phyloP scores from a whole-genome alignment of 2,113 vertebrate genomes.

The Gymnobelideus leadbeateri region DNA sequence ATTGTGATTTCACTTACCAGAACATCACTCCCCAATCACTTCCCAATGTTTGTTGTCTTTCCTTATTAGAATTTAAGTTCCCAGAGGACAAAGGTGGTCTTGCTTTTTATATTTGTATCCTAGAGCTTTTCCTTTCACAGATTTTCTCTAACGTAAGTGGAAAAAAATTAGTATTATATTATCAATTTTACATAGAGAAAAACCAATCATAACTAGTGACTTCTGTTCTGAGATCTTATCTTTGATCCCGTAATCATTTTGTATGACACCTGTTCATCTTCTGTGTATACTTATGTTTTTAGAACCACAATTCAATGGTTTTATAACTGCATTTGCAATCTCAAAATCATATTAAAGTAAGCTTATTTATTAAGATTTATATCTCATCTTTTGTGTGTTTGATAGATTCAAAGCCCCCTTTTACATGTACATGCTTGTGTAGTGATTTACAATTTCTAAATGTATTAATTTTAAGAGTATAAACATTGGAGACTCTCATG shows the following conservation, averaged over 20 bases:
- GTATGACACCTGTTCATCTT: neutral
- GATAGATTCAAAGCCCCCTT: neutral
- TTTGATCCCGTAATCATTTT: neutral
- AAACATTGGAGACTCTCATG: neutral
- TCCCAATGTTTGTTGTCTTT: too few species aligned
- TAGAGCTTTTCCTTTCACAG: neutral
- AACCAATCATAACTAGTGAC: neutral
- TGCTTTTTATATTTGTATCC: neutral
- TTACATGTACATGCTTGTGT: neutral
- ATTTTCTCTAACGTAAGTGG: neutral
- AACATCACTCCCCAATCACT: too few species aligned
- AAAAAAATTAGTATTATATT: neutral
- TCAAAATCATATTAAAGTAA: neutral
- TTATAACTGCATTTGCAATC: neutral
- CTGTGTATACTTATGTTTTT: neutral
- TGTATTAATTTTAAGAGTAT: neutral
- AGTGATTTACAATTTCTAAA: constrained; percentile 37
- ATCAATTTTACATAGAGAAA: neutral
- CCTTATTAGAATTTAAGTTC: neutral
- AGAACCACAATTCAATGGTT: neutral
- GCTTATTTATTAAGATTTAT: neutral
- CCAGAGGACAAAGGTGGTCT: neutral
- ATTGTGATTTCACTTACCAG: too few species aligned
- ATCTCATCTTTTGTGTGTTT: constrained; percentile 7
- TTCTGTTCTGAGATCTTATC: neutral